These are phyloP conservation scores for Belonocnema kinseyi DNA, from an alignment of 1,140 invertebrate species.

Conservation along the genomic window DNA sequence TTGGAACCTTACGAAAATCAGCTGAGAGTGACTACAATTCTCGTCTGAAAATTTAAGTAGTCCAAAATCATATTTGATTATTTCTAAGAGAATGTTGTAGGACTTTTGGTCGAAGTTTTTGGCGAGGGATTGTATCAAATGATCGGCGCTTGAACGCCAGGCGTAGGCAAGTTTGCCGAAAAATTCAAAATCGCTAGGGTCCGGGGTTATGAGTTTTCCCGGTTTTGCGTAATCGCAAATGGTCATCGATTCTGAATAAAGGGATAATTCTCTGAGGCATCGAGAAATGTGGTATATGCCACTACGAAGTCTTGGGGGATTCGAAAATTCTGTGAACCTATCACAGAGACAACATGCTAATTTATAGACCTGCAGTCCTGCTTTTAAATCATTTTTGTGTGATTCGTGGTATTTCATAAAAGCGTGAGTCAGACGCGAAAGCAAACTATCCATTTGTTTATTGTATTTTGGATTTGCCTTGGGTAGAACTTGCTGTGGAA, in stretches of 20 bases:
- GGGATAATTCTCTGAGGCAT: slow-evolving; percentile 33
- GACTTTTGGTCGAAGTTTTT: not conserved
- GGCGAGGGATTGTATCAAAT: slow-evolving; percentile 21
- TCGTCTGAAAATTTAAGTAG: slow-evolving; percentile 24
- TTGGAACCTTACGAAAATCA: slow-evolving; percentile 11
- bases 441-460: slow-evolving; percentile 33
- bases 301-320: slow-evolving; percentile 32
- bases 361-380: slow-evolving; percentile 12
- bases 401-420: slow-evolving; percentile 20
- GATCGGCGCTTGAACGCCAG: not conserved
- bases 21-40: slow-evolving; percentile 1
- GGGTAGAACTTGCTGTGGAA: slow-evolving; percentile 24
- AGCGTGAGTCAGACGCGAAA: slow-evolving; percentile 37
- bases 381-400: slow-evolving; percentile 11
- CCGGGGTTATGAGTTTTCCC: not conserved
- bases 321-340: slow-evolving; percentile 4
- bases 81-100: slow-evolving; percentile 17
- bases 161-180: slow-evolving; percentile 24
- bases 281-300: slow-evolving; percentile 43
- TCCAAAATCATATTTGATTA: slow-evolving; percentile 32
- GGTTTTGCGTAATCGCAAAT: slow-evolving; percentile 37
- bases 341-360: slow-evolving; percentile 30
- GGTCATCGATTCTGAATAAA: slow-evolving; percentile 44
- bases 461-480: slow-evolving; percentile 14
- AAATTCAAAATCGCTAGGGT: not conserved